These are phyloP conservation scores for Protonibea diacanthus DNA, from an alignment of 2,797 vertebrate genomes.

Conservation along the genomic window DNA sequence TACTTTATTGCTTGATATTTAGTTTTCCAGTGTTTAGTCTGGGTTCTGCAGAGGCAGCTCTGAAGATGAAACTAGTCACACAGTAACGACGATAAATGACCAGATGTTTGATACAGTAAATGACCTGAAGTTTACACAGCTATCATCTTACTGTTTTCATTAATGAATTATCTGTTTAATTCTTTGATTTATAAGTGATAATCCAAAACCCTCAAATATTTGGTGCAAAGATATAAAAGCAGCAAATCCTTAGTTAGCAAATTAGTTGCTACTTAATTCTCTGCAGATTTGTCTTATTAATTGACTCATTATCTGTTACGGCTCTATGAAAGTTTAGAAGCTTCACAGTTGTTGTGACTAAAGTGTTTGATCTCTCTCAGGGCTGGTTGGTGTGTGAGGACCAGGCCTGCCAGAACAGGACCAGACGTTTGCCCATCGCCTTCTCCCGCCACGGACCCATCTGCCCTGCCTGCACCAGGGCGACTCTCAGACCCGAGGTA, in stretches of 20 bases:
- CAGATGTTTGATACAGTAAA: neutral
- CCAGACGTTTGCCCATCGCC: constrained; percentile 89
- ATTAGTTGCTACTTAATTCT: neutral
- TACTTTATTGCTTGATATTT: neutral
- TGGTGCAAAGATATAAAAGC: neutral
- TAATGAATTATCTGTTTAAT: neutral
- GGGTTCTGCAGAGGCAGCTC: too few relatives aligned
- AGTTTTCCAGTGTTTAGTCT: neutral
- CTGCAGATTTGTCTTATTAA: neutral
- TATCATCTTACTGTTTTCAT: neutral
- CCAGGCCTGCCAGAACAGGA: constrained; percentile 91
- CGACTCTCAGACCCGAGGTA: constrained; percentile 93
- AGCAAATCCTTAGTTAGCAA: neutral
- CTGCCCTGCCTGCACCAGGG: constrained; percentile 91
- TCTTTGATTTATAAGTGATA: neutral
- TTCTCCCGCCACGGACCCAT: constrained; percentile 94
- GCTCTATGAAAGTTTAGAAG: neutral
- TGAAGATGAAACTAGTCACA: neutral
- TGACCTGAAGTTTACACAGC: too few relatives aligned
- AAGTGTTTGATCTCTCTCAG: constrained; percentile 70
- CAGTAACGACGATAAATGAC: neutral
- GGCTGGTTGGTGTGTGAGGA: constrained; percentile 97
- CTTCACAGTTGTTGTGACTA: neutral
- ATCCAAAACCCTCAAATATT: neutral
- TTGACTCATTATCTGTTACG: neutral